A percentile compares a stretch with the other conserved stretches of the same genome.
These are phyloP conservation scores for Podotricha telesiphe DNA, from an alignment of 2,888 invertebrate genomes.

Conservation along the genomic window DNA sequence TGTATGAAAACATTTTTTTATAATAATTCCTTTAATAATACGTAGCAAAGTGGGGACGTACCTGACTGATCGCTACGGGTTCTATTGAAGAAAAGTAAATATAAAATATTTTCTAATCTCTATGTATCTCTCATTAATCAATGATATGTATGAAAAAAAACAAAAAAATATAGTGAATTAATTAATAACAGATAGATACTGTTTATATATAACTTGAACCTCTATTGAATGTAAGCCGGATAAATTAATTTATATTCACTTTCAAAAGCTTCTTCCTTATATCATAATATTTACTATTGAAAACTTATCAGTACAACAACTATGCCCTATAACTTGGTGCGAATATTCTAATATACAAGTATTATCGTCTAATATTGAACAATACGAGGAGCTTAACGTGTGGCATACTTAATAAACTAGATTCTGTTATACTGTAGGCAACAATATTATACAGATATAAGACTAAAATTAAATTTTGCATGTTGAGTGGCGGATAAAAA, in stretches of 20 bases:
- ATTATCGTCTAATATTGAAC: conserved; percentile 29
- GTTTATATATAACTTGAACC: not conserved
- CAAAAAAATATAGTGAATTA: too few species aligned
- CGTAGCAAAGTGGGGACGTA: too few species aligned
- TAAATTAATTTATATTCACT: not conserved
- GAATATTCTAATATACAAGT: not conserved
- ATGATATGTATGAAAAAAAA: too few species aligned
- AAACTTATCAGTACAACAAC: not conserved
- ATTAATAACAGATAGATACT: too few species aligned
- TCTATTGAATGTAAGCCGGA: not conserved
- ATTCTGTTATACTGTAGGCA: not conserved
- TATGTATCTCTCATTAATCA: too few species aligned
- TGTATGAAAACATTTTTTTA: too few species aligned
- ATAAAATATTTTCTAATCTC: too few species aligned
- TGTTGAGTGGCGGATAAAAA: too few species aligned
- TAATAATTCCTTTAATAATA: too few species aligned
- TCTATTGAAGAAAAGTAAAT: too few species aligned
- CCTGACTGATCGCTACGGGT: too few species aligned
- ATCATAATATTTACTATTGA: conserved; percentile 8
- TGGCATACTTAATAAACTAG: conserved; percentile 27
- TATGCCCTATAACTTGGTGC: not conserved
- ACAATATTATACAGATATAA: not conserved
- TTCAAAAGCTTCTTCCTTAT: not conserved
- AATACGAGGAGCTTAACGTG: conserved; percentile 26
- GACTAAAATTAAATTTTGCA: too few species aligned